Evolutionary conservation across 2,797 vertebrate genomes (phyloP).

Genomic region (Hoplostethus mediterraneus): DNA sequence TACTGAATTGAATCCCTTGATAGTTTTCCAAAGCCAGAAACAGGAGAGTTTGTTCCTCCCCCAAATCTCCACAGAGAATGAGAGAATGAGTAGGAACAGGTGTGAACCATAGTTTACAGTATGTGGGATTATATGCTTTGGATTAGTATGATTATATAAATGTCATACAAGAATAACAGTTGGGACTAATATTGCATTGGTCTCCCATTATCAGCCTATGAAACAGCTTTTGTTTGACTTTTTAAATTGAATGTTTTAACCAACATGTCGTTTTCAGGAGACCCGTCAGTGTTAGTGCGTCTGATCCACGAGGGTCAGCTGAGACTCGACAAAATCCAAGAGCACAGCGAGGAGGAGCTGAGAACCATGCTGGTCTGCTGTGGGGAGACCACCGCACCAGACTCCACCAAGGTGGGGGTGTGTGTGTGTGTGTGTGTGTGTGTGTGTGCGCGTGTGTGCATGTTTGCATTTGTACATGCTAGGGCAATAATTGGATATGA

Average conservation of each 20-base stretch:
- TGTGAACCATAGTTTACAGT: too few species aligned
- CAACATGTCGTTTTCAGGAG: slow-evolving; percentile 81
- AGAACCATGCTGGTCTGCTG: slow-evolving; percentile 86
- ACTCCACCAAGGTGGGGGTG: slow-evolving; percentile 86
- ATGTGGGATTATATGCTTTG: too few species aligned
- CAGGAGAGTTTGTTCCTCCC: too few species aligned
- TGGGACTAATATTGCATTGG: too few species aligned
- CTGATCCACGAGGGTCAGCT: slow-evolving; percentile 91
- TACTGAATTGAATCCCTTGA: too few species aligned
- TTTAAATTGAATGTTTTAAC: not conserved
- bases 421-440: slow-evolving; percentile 25
- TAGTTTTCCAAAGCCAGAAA: too few species aligned
- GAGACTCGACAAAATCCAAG: slow-evolving; percentile 88
- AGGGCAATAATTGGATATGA: too few species aligned
- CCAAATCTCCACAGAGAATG: too few species aligned
- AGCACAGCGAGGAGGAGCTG: slow-evolving; percentile 88
- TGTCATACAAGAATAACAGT: too few species aligned
- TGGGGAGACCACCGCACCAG: slow-evolving; percentile 72
- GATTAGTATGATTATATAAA: too few species aligned
- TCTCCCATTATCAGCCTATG: not conserved
- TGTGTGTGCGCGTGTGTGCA: not conserved
- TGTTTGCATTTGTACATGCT: too few species aligned
- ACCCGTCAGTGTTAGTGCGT: slow-evolving; percentile 89
- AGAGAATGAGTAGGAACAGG: too few species aligned
- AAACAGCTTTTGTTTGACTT: slow-evolving; percentile 1